Evolutionary conservation across 1,140 invertebrate species (phyloP).

Genomic region (Nasonia longicornis): DNA sequence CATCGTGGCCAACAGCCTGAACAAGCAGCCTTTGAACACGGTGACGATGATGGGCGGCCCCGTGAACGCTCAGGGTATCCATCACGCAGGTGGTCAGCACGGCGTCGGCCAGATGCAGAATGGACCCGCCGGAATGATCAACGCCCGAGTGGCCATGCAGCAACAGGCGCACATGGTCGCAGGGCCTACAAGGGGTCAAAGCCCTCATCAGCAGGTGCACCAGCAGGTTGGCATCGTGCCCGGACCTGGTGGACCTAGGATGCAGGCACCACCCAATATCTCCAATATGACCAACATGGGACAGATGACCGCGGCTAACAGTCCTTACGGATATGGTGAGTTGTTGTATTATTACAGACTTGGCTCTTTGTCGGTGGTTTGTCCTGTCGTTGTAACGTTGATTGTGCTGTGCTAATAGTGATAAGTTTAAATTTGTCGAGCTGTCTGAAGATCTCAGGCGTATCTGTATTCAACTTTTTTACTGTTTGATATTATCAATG

Average conservation of each 20-base stretch:
- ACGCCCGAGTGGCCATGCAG: conserved; percentile 71
- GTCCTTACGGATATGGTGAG: conserved; percentile 70
- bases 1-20: conserved; percentile 74
- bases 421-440: too few relatives aligned
- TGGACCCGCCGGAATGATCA: conserved; percentile 74
- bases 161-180: conserved; percentile 70
- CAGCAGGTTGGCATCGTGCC: conserved; percentile 65
- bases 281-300: conserved; percentile 65
- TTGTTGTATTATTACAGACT: not conserved
- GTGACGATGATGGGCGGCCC: conserved; percentile 64
- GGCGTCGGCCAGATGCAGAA: conserved; percentile 74
- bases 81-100: conserved; percentile 64
- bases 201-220: conserved; percentile 66
- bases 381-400: not conserved
- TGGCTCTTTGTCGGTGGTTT: not conserved
- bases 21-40: conserved; percentile 75
- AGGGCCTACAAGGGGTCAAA: conserved; percentile 64
- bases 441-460: too few relatives aligned
- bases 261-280: conserved; percentile 69
- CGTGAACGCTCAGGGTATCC: conserved; percentile 64
- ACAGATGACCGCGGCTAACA: conserved; percentile 66
- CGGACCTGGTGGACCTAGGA: conserved; percentile 70
- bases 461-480: too few relatives aligned
- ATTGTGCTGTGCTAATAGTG: not conserved
- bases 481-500: too few relatives aligned